Evolutionary conservation across 2,797 vertebrate species (phyloP).

Genomic region (Lithobates pipiens): DNA sequence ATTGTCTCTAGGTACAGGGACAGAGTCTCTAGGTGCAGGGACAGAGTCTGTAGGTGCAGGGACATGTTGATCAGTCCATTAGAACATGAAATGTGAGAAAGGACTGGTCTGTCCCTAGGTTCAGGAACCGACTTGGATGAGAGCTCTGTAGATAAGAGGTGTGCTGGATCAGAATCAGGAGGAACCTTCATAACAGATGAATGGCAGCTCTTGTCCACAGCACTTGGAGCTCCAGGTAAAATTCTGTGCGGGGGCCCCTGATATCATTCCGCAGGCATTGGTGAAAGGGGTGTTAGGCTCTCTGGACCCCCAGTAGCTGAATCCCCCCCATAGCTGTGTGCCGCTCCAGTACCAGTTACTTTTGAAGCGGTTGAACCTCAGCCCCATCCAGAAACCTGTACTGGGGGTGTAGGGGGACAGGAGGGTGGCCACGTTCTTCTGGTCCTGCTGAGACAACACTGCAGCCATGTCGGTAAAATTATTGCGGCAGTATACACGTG

Average conservation of each 20-base stretch:
- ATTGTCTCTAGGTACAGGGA: no score
- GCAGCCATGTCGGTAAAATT: not conserved
- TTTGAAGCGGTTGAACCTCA: conserved; percentile 17
- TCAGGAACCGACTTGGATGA: no score
- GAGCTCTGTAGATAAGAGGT: no score
- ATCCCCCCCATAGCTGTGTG: not conserved
- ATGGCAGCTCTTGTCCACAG: not conserved
- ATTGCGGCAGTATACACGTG: conserved; percentile 6
- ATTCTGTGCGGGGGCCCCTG: not conserved
- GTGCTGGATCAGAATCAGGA: no score
- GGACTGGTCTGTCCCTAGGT: no score
- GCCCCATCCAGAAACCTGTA: conserved; percentile 32
- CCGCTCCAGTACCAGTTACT: conserved; percentile 32
- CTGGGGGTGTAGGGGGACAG: not conserved
- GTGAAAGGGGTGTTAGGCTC: conserved; percentile 2
- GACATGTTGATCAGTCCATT: no score
- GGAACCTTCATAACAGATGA: conserved; percentile 3
- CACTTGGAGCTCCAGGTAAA: conserved; percentile 30
- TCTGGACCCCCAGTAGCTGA: not conserved
- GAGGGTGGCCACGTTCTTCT: not conserved
- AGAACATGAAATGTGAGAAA: no score
- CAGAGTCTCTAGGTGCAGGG: no score
- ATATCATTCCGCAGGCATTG: conserved; percentile 17
- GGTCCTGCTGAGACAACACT: not conserved
- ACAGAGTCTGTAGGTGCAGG: no score